Evolutionary conservation across 2,888 invertebrate species (phyloP).

Genomic region (Apotomis turbidana): DNA sequence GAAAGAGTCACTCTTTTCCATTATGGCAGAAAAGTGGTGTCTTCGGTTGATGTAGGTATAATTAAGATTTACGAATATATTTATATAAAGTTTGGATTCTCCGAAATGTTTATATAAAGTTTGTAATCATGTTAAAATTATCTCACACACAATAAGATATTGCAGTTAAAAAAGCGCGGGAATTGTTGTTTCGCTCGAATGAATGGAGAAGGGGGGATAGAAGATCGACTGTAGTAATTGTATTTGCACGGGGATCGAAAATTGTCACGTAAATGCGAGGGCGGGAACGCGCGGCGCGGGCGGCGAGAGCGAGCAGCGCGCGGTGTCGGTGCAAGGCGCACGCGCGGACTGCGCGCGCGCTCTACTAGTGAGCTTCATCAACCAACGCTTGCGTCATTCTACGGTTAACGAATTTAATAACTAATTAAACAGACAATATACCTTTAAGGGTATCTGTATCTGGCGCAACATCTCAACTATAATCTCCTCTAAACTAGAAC

Average conservation of each 20-base stretch:
- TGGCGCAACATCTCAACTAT: background rate
- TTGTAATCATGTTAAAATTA: conserved; percentile 35
- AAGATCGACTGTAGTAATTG: conserved; percentile 34
- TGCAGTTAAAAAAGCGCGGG: conserved; percentile 48
- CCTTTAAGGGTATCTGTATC: background rate
- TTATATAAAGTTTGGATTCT: conserved; percentile 19
- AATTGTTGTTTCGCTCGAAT: conserved; percentile 46
- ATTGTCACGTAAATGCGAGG: conserved; percentile 30
- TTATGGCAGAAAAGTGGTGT: conserved; percentile 43
- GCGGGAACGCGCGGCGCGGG: conserved; percentile 33
- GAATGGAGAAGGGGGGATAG: conserved; percentile 41
- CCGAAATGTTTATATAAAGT: conserved; percentile 21
- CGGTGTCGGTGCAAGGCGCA: conserved; percentile 41
- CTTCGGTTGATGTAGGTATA: conserved; percentile 12
- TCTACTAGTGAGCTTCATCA: conserved; percentile 43
- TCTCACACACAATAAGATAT: conserved; percentile 17
- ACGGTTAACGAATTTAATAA: conserved; percentile 44
- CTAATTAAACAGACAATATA: conserved; percentile 10
- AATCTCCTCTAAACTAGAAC: conserved; percentile 20
- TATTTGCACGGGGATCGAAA: conserved; percentile 23
- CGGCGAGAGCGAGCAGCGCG: conserved; percentile 26
- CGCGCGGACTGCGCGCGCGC: conserved; percentile 45
- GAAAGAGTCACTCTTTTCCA: conserved; percentile 71
- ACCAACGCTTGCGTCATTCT: conserved; percentile 51
- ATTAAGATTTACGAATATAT: background rate